Base-by-base conservation (phyloP, 1,140 invertebrate genomes). In the Tenebrio molitor region DNA sequence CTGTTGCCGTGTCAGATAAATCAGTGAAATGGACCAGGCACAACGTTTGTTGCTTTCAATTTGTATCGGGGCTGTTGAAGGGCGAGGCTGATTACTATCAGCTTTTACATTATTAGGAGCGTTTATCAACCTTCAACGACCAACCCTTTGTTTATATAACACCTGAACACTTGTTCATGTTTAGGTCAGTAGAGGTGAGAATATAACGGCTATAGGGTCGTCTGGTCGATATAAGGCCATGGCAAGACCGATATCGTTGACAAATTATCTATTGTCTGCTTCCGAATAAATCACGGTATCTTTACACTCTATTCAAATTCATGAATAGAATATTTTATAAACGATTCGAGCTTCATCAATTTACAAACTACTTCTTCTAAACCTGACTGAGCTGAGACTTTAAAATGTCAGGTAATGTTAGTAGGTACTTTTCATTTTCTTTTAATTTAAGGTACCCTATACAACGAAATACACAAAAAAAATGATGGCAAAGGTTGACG, bases 121-220 rank as follows among this genome's bases (percentile, higher is more conserved):
- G 46, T 53, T 53, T 53, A 53, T 53, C 46, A 53, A 53, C 46
- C 46, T 53, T 53, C 46, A 53, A 53, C 46, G 46, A 53, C 46
- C 46, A 44, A 53, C 46, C 46, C 46, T 15, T 53, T 53, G 19
- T 53, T 53, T 53, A 53, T 53, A 19, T 23, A 53, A 53, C 46
- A 53, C 46, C 46, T 53, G 46, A 53, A 53, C 46, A 53, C 46
- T 53, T 44, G 42, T 44, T 44, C 16, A 53, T 23, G 46, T 53
- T 21, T 53, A 23, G 46, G 46, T 53, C 46, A 53, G 21, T 53
- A 19, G 7, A 53, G 46, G 17, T 53, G 17, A 23, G 46, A 53
- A 53, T 53, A 44, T 44, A 44, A 44, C 42, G 12, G 42, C 7
- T 16, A 14, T 17, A 16, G 42, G 42, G 42, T 53, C 46, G 46